Percentiles rank a stretch among this genome's conserved stretches.
Evolutionary conservation across 2,888 invertebrate species (phyloP).

Genomic region (Hirtodrosophila alboralis): DNA sequence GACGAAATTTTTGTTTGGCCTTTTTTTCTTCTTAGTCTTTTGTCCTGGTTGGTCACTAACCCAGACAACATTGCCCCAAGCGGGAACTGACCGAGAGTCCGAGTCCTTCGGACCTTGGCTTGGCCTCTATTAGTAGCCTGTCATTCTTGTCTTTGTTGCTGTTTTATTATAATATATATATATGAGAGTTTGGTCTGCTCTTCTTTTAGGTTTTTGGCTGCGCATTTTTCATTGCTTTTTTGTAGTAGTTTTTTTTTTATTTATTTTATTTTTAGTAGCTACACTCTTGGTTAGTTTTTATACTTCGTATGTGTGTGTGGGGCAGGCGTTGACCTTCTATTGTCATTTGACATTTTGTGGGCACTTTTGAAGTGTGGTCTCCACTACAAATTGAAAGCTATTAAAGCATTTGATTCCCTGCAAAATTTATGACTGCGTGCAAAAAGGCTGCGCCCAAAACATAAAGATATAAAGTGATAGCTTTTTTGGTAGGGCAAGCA

Average conservation of each 20-base stretch:
- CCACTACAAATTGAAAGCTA: constrained; percentile 31
- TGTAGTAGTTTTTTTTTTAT: constrained; percentile 24
- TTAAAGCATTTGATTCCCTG: constrained; percentile 25
- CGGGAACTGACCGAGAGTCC: constrained; percentile 38
- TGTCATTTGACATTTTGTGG: constrained; percentile 60
- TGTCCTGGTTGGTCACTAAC: constrained; percentile 48
- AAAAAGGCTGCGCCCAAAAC: not conserved
- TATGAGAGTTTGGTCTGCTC: constrained; percentile 6
- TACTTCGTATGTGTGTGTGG: constrained; percentile 12
- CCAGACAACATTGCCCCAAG: constrained; percentile 50
- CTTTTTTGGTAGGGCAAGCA: too few relatives aligned
- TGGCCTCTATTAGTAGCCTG: constrained; percentile 60
- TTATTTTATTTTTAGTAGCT: constrained; percentile 29
- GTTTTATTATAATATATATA: constrained; percentile 46
- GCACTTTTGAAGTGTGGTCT: constrained; percentile 27
- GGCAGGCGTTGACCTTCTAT: constrained; percentile 61
- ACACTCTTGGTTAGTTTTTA: constrained; percentile 39
- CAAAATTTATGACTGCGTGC: constrained; percentile 14
- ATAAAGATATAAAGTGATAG: too few relatives aligned
- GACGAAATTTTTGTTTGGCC: constrained; percentile 36
- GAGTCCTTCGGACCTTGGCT: constrained; percentile 41
- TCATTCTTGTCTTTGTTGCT: constrained; percentile 40
- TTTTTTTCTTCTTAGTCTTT: constrained; percentile 30
- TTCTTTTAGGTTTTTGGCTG: constrained; percentile 18
- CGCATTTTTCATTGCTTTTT: constrained; percentile 32